phyloP scores from a whole-genome alignment of 2,113 vertebrate species.

The Paralichthys olivaceus region DNA sequence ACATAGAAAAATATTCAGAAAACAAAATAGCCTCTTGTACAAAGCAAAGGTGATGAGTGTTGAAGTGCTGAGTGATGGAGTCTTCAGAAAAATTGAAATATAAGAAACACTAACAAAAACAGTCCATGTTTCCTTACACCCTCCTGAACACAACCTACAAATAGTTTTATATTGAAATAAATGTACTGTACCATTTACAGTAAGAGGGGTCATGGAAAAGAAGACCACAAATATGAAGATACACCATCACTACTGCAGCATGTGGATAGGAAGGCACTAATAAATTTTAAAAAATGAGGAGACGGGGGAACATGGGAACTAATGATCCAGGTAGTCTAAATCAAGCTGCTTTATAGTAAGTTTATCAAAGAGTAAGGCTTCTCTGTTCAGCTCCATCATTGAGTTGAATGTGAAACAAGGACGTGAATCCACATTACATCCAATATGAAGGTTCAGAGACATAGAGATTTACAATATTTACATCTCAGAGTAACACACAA shows the following conservation, averaged over 20 bases:
- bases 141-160: not conserved
- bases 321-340: constrained; percentile 29
- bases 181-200: constrained; percentile 8
- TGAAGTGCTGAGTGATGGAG: constrained; percentile 5
- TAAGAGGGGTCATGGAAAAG: not conserved
- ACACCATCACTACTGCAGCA: constrained; percentile 30
- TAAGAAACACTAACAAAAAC: constrained; percentile 16
- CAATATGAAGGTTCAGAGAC: not conserved
- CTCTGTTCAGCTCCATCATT: constrained; percentile 6
- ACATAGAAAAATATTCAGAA: constrained; percentile 60
- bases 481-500: constrained; percentile 38
- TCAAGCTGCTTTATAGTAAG: constrained; percentile 18
- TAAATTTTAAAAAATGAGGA: constrained; percentile 11
- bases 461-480: constrained; percentile 50
- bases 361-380: constrained; percentile 37
- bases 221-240: constrained; percentile 10
- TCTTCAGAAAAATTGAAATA: not conserved
- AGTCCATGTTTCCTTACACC: constrained; percentile 1
- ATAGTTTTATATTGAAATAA: not conserved
- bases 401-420: constrained; percentile 8
- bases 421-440: constrained; percentile 21
- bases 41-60: constrained; percentile 45
- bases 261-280: constrained; percentile 57
- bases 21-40: constrained; percentile 59
- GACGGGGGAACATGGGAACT: not conserved